These are phyloP conservation scores for Anhinga rufa DNA, from an alignment of 2,113 vertebrate species.

Conservation along the genomic window DNA sequence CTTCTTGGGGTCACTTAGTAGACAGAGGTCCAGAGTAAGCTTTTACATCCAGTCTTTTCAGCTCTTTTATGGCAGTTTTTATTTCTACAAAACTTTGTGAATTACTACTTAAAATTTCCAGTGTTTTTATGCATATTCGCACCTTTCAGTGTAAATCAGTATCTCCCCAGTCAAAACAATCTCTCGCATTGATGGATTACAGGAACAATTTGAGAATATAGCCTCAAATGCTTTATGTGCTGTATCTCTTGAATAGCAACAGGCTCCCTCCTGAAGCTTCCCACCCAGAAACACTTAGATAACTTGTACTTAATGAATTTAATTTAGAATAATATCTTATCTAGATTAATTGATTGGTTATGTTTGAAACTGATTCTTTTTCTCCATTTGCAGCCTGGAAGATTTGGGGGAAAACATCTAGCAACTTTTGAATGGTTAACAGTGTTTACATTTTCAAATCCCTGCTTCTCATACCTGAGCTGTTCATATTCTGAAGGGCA, in stretches of 20 bases:
- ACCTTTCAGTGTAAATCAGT: background rate
- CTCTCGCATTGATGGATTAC: background rate
- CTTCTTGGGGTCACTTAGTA: background rate
- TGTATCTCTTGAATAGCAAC: background rate
- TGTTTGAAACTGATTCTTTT: background rate
- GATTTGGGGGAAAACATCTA: background rate
- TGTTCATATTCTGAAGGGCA: background rate
- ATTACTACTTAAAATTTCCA: background rate
- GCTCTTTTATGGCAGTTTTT: background rate
- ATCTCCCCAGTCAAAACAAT: background rate
- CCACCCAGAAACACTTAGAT: background rate
- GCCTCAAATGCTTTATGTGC: background rate
- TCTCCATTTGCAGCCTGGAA: background rate
- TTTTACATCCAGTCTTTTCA: background rate
- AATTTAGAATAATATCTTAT: background rate
- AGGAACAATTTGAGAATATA: background rate
- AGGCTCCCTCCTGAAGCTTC: background rate
- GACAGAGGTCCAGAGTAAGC: background rate
- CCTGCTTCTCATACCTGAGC: background rate
- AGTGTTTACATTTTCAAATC: background rate
- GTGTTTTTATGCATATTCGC: background rate
- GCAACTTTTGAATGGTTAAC: background rate
- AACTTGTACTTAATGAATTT: background rate
- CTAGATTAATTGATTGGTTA: background rate
- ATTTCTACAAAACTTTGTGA: background rate